Evolutionary conservation across 2,113 vertebrate species (phyloP), one percentile per base, ranked within the genome.

Genomic region (Neolamprologus kungweensis): DNA sequence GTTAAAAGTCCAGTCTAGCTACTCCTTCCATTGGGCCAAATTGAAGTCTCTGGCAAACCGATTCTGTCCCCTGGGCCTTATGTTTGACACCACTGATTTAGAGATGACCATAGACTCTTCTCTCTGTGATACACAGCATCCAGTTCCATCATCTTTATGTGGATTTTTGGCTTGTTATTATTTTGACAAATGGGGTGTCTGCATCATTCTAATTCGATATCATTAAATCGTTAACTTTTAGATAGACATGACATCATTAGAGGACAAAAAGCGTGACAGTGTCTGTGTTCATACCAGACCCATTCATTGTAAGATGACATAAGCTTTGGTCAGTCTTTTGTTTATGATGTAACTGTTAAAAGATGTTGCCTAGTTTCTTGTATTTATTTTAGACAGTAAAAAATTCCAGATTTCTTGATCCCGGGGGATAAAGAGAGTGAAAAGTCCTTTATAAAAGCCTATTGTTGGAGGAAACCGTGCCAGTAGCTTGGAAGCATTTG

Each of bases 401-500:
- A 28, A 26, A 75, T 28, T 14, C 14, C 53, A 5, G 3, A 31
- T 81, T 19, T 51, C 4, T 28, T 26, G 5, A 28, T 75, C 28
- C 11, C 14, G 0, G 9, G 8, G 9, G 35, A 51, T 57, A 21
- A 78, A 45, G 12, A 19, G 1, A 6, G 26, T 19, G 16, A 37
- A 23, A 54, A 2, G 21, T 14, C 33, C 26, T 71, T 33, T 23
- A 7, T 83, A 17, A 14, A 40, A 19, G 35, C 26, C 53, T 84
- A 13, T 55, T 47, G 35, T 42, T 87, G 65, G 40, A 83, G 45
- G 26, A 78, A 78, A 6, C 26, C 0, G 40, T 26, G 26, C 53
- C 23, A 51, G 71, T 23, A 79, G 91, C 85, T 80, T 54, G 37
- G 28, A 58, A 60, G 5, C 5, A 28, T 58, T 85, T 47, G 81